Base-by-base conservation (phyloP, 2,888 invertebrate genomes). In the Agrotis clavis region DNA sequence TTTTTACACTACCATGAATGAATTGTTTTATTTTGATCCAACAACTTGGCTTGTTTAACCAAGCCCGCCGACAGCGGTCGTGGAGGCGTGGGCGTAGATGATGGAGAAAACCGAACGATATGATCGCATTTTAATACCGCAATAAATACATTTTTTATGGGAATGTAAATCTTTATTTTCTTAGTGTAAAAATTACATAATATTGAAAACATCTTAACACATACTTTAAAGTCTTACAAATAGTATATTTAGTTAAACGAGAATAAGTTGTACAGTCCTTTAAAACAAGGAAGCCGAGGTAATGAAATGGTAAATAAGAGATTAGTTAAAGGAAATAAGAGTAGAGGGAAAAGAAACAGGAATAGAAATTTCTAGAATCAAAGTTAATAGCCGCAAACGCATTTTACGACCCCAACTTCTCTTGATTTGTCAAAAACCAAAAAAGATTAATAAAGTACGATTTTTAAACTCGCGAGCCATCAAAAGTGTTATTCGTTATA, bases 331-430 rank as follows among this genome's bases (percentile, higher is more conserved):
- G 53, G 64, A 75, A 71, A 69, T 71, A 79, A 74, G 50, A 85
- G 71, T 66, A 77, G 63, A 77, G 54, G 72, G 63, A 65, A 30
- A 50, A 56, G 65, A 73, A 66, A 67, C 79, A 64, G 67, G 56
- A 80, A 81, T 67, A 67, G n/a, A 77, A 57, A 48, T 77, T 67
- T 62, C 41, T 80, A 64, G 41, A 66, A 48, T 70, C 59, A 70
- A 61, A 72, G 64, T 73, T 74, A 72, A 71, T 81, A 76, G 72
- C 60, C 77, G 74, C 82, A 77, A 77, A 79, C 69, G 89, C 94
- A 95, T 95, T 95, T 94, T 81, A 95, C 85, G 87, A 94, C 94
- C 94, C 95, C 95, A 94, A 94, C 95, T 94, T 94, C 93, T 74
- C 85, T 87, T 87, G 86, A 90, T 89, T 87, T 79, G 89, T 92